phyloP scores from a whole-genome alignment of 2,888 invertebrate genomes.

The Amiota mariae region DNA sequence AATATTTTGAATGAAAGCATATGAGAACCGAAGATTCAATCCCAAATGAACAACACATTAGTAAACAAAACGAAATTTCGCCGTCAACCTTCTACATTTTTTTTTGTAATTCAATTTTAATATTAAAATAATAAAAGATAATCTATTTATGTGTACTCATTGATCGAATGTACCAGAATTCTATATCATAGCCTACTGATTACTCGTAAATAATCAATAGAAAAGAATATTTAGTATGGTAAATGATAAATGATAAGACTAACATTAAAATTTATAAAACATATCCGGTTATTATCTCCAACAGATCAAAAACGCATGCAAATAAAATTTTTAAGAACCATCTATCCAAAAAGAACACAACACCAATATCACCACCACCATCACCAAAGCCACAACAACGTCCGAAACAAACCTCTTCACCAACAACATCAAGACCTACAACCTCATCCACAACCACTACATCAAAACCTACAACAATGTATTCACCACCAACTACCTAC shows the following conservation, averaged over 20 bases:
- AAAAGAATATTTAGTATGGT: constrained; percentile 33
- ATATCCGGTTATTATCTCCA: constrained; percentile 63
- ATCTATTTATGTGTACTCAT: no score
- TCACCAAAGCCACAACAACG: constrained; percentile 42
- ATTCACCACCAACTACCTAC: constrained; percentile 18
- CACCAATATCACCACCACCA: constrained; percentile 41
- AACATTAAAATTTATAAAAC: constrained; percentile 66
- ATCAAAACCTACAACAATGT: constrained; percentile 25
- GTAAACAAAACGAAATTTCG: no score
- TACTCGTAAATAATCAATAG: constrained; percentile 21
- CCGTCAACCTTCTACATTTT: no score
- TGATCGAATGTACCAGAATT: no score
- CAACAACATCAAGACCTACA: constrained; percentile 19
- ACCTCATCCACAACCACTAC: constrained; percentile 39
- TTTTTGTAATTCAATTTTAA: no score
- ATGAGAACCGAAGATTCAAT: constrained; percentile 41
- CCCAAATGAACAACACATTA: no score
- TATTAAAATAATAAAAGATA: no score
- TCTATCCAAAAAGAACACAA: constrained; percentile 55
- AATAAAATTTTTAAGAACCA: constrained; percentile 63
- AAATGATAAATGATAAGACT: constrained; percentile 56
- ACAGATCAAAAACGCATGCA: constrained; percentile 70
- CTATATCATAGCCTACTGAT: no score
- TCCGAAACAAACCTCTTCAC: constrained; percentile 33
- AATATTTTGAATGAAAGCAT: constrained; percentile 14